Conservation (phyloP, 2,888 invertebrate genomes). For the Nymphalis urticae region DNA sequence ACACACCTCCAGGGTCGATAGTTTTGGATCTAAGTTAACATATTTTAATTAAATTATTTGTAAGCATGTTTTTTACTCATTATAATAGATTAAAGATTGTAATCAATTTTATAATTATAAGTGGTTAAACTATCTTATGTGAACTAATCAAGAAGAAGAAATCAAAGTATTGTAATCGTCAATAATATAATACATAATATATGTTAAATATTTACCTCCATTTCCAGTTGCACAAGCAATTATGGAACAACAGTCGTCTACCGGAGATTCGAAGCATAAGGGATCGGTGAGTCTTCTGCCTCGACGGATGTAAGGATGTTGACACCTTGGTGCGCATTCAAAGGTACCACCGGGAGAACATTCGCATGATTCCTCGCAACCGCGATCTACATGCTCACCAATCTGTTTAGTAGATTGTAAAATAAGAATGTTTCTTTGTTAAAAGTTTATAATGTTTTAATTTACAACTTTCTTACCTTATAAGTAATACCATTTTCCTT, state of each 20-base stretch:
- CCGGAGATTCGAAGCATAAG: conserved; percentile 86
- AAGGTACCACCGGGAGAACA: conserved; percentile 85
- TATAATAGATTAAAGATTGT: not conserved
- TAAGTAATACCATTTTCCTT: conserved; percentile 73
- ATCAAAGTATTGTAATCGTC: too few species aligned
- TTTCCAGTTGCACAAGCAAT: conserved; percentile 85
- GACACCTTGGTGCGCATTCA: conserved; percentile 88
- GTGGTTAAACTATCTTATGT: too few species aligned
- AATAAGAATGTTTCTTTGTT: not conserved
- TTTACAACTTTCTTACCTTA: conserved; percentile 59
- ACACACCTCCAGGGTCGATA: conserved; percentile 67
- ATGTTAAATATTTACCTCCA: conserved; percentile 50
- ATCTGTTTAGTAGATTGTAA: conserved; percentile 52
- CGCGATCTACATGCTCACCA: conserved; percentile 87
- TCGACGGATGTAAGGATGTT: conserved; percentile 85
- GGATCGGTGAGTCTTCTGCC: conserved; percentile 86
- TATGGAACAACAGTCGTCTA: conserved; percentile 86
- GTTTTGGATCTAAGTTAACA: conserved; percentile 58
- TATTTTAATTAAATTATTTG: conserved; percentile 10
- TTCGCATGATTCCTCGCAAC: conserved; percentile 89
- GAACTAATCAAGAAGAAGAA: too few species aligned
- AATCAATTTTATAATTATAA: too few species aligned
- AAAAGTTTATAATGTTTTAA: not conserved
- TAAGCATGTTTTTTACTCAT: not conserved
- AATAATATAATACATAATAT: too few species aligned